Evolutionary conservation across 2,797 vertebrate species (phyloP), one percentile per base, ranked within the genome.

Genomic region (Tangara arthus): DNA sequence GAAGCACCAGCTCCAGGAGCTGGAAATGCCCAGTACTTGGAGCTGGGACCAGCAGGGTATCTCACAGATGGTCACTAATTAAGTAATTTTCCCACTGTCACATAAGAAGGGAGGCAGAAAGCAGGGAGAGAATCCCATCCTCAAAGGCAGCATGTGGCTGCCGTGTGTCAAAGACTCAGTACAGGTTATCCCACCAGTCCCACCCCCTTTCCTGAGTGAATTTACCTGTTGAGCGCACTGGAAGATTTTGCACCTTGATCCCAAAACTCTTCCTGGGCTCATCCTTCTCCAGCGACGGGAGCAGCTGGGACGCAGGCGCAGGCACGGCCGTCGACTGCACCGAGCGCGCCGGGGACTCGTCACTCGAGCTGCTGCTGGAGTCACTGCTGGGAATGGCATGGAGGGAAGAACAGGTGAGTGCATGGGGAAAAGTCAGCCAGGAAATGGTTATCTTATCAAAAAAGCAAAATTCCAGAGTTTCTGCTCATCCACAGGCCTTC

Each of bases 231-330:
- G 99, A 99, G 93, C 99, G 99, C 81, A 99, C 99, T 90, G 99
- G 99, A 97, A 99, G 99, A 98, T 99, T 99, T 96, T 99, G 99
- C 96, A 99, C 99, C 97, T 99, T 99, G 97, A 99, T 99, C 95
- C 99, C 99, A 96, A 99, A 99, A 96, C 99, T 99, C 98, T 99
- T 99, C 39, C 99, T 99, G 65, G 99, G 99, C 95, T 99, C 99
- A 97, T 99, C 99, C 96, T 99, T 99, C 97, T 99, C 99, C 94
- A 99, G 98, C 61, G 98, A 98, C 3, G 98, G 98, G 91, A 99
- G 98, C 95, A 99, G 97, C 97, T 99, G 99, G 90, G 99, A 98
- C 13, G 99, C 98, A 6, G 99, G 99, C 13, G 99, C 99, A 3
- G 99, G 99, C 53, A 99, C 98, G 15, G 99, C 99, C 11, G 99